Evolutionary conservation across 2,113 vertebrate species (phyloP).

Genomic region (Typhlomys cinereus): DNA sequence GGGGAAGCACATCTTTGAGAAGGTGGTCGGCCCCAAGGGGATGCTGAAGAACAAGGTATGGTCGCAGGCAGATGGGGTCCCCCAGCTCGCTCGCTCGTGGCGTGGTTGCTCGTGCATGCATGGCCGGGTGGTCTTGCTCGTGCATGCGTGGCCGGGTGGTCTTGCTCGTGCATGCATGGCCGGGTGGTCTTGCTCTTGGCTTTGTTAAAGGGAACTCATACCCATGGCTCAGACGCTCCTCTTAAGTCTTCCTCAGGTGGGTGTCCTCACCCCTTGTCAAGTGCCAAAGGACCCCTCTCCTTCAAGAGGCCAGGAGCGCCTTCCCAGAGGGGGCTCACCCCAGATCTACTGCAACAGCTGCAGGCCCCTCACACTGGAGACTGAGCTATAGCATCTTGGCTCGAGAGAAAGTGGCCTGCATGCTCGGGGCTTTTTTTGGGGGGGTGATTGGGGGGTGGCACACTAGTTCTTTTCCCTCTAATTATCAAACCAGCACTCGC

Average conservation of each 20-base stretch:
- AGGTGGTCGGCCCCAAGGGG: conserved; percentile 94
- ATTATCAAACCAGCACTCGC: neutral
- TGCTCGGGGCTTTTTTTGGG: neutral
- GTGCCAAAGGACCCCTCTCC: neutral
- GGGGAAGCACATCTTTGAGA: conserved; percentile 96
- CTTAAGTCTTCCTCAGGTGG: neutral
- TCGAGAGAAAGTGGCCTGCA: neutral
- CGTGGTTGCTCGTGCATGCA: neutral
- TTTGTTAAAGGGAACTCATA: no score
- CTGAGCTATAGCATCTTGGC: no score
- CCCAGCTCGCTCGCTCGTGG: no score
- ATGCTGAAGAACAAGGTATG: conserved; percentile 92
- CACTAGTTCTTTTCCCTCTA: neutral
- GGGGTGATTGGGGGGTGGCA: no score
- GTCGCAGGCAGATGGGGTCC: neutral
- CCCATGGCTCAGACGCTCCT: no score
- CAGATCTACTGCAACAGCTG: neutral
- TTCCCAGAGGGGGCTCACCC: no score
- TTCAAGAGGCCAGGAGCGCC: neutral
- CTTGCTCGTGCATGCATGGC: neutral
- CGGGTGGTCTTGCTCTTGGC: neutral
- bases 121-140: neutral
- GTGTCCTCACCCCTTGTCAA: no score
- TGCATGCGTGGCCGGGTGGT: no score
- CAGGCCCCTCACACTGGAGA: no score